phyloP scores from a whole-genome alignment of 2,113 vertebrate genomes.

The Limanda limanda region DNA sequence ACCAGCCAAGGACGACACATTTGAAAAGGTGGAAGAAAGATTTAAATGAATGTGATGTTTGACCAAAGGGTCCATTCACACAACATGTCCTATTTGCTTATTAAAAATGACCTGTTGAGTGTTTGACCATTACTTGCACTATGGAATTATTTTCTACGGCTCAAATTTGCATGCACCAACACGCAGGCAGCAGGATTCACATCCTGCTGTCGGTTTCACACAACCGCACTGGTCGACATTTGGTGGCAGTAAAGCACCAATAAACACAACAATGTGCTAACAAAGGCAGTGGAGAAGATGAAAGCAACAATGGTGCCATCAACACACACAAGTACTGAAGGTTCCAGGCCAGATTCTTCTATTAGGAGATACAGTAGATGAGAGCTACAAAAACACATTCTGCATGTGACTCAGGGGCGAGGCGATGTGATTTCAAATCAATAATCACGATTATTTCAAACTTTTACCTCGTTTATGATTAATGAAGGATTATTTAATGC shows the following conservation, averaged over 20 bases:
- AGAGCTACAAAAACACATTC: no score
- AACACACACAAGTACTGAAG: not conserved
- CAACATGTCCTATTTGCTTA: not conserved
- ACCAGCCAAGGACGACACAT: conserved; percentile 13
- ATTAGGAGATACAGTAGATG: no score
- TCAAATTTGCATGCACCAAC: not conserved
- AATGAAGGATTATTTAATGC: no score
- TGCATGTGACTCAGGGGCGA: no score
- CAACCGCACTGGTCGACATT: not conserved
- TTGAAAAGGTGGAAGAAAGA: conserved; percentile 4
- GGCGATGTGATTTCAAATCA: no score
- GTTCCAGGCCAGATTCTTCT: not conserved
- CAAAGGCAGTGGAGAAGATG: not conserved
- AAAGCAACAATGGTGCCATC: not conserved
- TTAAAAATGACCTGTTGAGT: not conserved
- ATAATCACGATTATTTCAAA: no score
- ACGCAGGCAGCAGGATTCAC: not conserved
- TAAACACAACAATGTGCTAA: not conserved
- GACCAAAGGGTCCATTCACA: not conserved
- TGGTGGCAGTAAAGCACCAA: not conserved
- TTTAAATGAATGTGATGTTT: not conserved
- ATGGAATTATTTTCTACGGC: not conserved
- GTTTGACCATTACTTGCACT: not conserved
- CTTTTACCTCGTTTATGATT: no score
- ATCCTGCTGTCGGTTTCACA: not conserved